Percentiles rank a stretch among this genome's conserved stretches.
Conservation (phyloP, 2,888 invertebrate genomes). For the Augochlorella aurata region DNA sequence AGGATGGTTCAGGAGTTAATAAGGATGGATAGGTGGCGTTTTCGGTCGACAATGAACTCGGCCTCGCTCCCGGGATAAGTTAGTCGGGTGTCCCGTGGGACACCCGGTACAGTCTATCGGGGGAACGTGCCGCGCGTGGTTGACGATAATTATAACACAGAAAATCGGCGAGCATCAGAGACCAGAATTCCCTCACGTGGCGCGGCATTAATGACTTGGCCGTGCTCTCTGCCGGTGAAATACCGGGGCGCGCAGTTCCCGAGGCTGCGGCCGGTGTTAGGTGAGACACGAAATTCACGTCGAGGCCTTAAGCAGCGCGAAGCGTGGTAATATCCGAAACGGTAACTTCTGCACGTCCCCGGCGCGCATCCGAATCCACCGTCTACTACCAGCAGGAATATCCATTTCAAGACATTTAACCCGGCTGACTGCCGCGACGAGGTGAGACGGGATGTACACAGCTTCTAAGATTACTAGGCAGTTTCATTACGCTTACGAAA, state of each 20-base stretch:
- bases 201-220: constrained; percentile 30
- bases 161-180: constrained; percentile 27
- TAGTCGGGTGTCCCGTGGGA: neutral
- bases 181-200: constrained; percentile 13
- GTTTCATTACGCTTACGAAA: constrained; percentile 74
- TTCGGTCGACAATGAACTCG: neutral
- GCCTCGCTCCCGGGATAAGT: neutral
- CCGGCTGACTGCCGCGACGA: constrained; percentile 69
- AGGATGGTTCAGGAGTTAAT: neutral
- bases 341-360: constrained; percentile 71
- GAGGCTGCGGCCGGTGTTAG: constrained; percentile 63
- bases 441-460: constrained; percentile 67
- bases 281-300: constrained; percentile 67
- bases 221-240: constrained; percentile 42
- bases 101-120: neutral
- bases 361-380: constrained; percentile 62
- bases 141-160: constrained; percentile 26
- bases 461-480: constrained; percentile 77
- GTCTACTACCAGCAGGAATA: constrained; percentile 69
- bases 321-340: constrained; percentile 74
- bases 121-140: neutral
- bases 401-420: constrained; percentile 79
- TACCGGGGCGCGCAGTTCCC: constrained; percentile 53
- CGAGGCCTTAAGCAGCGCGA: constrained; percentile 53
- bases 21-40: neutral